These are phyloP conservation scores for Chrysogorgia sp. DNA, from an alignment of 92 coral and sea anemone genomes.

Conservation along the genomic window DNA sequence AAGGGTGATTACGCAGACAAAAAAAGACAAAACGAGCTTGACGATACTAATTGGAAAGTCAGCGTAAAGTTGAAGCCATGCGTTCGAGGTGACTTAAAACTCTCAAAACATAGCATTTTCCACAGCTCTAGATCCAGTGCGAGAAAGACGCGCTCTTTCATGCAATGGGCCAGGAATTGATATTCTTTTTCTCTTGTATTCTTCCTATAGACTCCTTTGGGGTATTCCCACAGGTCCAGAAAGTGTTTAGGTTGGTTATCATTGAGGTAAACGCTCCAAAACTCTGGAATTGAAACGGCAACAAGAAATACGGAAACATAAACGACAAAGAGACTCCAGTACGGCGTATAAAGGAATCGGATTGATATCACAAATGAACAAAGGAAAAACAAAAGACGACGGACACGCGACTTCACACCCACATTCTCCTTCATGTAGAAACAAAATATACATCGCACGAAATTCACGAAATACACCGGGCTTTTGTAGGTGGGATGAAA, in stretches of 20 bases:
- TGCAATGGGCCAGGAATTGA: slow-evolving; percentile 51
- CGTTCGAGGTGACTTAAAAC: slow-evolving; percentile 17
- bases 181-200: slow-evolving; percentile 45
- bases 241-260: slow-evolving; percentile 40
- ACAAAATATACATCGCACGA: slow-evolving; percentile 49
- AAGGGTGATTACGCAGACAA: slow-evolving; percentile 10
- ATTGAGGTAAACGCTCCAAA: slow-evolving; percentile 42
- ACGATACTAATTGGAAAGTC: neutral
- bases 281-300: slow-evolving; percentile 38
- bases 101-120: slow-evolving; percentile 35
- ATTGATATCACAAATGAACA: slow-evolving; percentile 26
- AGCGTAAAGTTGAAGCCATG: slow-evolving; percentile 17
- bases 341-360: slow-evolving; percentile 30
- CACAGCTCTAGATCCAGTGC: slow-evolving; percentile 35
- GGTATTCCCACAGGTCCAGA: slow-evolving; percentile 47
- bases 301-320: neutral
- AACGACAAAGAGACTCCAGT: neutral
- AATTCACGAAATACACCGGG: slow-evolving; percentile 46
- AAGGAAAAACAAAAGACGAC: slow-evolving; percentile 39
- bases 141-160: slow-evolving; percentile 52
- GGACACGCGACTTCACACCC: slow-evolving; percentile 36
- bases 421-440: slow-evolving; percentile 38
- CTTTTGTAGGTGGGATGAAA: slow-evolving; percentile 49
- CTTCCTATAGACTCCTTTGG: slow-evolving; percentile 48
- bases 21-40: neutral